These are phyloP conservation scores for Phanerotoma sp. DNA, from an alignment of 2,888 invertebrate genomes.

Conservation along the genomic window DNA sequence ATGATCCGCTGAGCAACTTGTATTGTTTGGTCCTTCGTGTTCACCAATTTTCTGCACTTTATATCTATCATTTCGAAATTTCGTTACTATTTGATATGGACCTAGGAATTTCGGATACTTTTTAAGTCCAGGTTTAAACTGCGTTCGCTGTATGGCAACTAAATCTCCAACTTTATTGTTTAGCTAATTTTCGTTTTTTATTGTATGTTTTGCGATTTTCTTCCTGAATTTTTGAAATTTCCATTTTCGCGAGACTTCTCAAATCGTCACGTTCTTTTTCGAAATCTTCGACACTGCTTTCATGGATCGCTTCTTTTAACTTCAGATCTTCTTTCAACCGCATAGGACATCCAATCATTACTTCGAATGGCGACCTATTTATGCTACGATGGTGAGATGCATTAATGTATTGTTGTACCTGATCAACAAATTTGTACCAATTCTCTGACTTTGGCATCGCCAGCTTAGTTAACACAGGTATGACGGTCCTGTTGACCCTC, in stretches of 20 bases:
- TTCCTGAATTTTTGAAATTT: neutral
- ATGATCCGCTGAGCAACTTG: neutral
- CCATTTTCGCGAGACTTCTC: neutral
- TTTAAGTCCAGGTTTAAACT: constrained; percentile 1
- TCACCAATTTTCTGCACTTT: constrained; percentile 1
- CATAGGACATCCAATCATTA: constrained; percentile 14
- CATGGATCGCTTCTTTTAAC: neutral
- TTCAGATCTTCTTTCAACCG: constrained; percentile 6
- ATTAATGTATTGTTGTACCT: constrained; percentile 12
- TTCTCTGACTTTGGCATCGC: constrained; percentile 12
- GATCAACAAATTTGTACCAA: constrained; percentile 20
- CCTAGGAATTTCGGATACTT: neutral
- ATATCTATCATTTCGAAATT: neutral
- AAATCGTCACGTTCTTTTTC: neutral
- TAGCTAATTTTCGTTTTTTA: neutral
- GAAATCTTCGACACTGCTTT: neutral
- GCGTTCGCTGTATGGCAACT: constrained; percentile 3
- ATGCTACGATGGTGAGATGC: constrained; percentile 15
- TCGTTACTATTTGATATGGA: neutral
- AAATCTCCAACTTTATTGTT: neutral
- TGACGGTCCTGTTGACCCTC: constrained; percentile 19
- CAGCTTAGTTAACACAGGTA: constrained; percentile 33
- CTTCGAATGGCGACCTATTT: constrained; percentile 16
- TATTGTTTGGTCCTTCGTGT: neutral
- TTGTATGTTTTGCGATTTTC: neutral